Base-by-base conservation (phyloP, 2,888 invertebrate species). In the Drosophila heteroneura region DNA sequence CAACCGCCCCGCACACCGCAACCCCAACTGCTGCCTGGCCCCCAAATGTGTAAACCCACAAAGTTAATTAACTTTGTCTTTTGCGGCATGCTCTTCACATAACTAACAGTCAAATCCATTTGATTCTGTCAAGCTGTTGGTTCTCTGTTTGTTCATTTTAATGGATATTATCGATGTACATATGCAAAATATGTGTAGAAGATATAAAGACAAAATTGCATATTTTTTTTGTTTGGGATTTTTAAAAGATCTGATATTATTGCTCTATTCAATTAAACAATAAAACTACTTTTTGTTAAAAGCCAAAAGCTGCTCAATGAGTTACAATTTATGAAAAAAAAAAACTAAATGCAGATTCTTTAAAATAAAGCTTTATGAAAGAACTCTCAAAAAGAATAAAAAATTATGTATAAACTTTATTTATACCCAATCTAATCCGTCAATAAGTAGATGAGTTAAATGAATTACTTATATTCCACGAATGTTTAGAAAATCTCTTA, bases 31-130 rank as follows among this genome's bases (percentile, higher is more conserved):
- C 19, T 49, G 30, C 41, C 60, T 53, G 33, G 26, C 54, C 70
- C 63, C 60, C 70, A 57, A 71, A 63, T 66, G 76, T 84, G 76
- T 84, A 89, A 87, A 76, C 77, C 91, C 82, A 91, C 87, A 91
- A 82, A 88, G 87, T 88, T 88, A 88, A 88, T 88, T 88, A 91
- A 91, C 91, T 91, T 76, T 82, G 77, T 73, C 69, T 76, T 73
- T 67, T 65, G 85, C 61, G 59, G 68, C 65, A 35, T 72, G 64
- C 69, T 66, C 69, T 66, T 37, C 56, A 44, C 52, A 47, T 65
- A 72, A 56, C 78, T 59, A 39, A 56, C 47, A 58, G 44, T 4
- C 5, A 14, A 32, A 60, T 54, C 41, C 59, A 35, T 53, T 22
- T 56, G 49, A 64, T 39, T 81, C 59, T 51, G 9, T 62, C 62